Evolutionary conservation across 2,113 vertebrate genomes (phyloP), one percentile per base, ranked within the genome.

Genomic region (Donacobius atricapilla): DNA sequence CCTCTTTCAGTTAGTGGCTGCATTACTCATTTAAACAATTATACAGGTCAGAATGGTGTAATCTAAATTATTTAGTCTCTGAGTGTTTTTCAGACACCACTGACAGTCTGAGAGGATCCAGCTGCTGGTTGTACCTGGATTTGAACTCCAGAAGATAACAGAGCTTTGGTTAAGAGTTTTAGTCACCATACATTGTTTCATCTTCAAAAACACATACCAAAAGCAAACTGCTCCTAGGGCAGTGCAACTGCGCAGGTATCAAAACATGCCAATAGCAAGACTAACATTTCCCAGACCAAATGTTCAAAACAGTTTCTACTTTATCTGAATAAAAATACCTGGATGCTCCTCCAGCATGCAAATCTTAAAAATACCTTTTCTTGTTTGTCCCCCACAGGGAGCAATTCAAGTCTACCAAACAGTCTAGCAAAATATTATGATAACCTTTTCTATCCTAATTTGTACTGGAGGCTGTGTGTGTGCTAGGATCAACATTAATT

Each of bases 361-460:
- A 96, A 91, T 95, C 94, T 97, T 93, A 96, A 87, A 97, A 97
- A 97, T 96, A 96, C 90, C 92, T 97, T 97, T 97, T 90, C 61
- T 96, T 97, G 97, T 98, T 97, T 97, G 97, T 98, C 96, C 97
- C 97, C 98, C 97, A 97, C 94, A 96, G 98, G 96, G 97, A 98
- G 97, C 94, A 98, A 98, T 98, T 98, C 97, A 98, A 98, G 93
- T 98, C 97, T 97, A 98, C 98, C 95, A 98, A 98, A 98, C 98
- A 98, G 97, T 97, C 97, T 98, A 98, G 98, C 97, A 98, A 98
- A 99, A 99, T 99, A 99, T 99, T 99, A 98, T 98, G 98, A 98
- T 99, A 98, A 99, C 98, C 98, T 98, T 99, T 99, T 99, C 98
- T 97, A 98, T 98, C 98, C 98, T 98, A 98, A 99, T 99, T 99